Conservation (phyloP, 2,113 vertebrate species). For the Sinocyclocheilus rhinocerous region DNA sequence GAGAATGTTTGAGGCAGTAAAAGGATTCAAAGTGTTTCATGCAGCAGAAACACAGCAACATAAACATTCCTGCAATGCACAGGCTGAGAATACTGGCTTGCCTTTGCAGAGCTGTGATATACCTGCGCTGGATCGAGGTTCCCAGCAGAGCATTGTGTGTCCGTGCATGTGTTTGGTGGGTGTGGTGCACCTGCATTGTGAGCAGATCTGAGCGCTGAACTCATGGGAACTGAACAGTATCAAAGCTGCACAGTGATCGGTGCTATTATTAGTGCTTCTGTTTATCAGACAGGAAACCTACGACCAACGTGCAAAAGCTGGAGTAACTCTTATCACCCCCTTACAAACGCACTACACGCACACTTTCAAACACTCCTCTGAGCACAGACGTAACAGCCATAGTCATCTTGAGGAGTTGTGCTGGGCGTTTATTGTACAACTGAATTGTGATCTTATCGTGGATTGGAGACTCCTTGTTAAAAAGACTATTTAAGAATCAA, state of each 20-base stretch:
- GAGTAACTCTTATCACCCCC: slow-evolving; percentile 46
- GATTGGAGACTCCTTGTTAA: slow-evolving; percentile 21
- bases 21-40: background rate
- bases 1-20: background rate
- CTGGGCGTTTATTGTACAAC: slow-evolving; percentile 28
- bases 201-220: slow-evolving; percentile 36
- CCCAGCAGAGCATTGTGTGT: slow-evolving; percentile 24
- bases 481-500: slow-evolving; percentile 22
- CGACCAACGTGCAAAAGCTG: slow-evolving; percentile 35
- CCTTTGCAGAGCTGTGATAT: background rate
- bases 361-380: slow-evolving; percentile 38
- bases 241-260: slow-evolving; percentile 37
- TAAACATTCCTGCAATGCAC: background rate
- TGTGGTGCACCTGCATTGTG: slow-evolving; percentile 58
- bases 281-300: slow-evolving; percentile 60
- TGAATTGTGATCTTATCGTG: slow-evolving; percentile 50
- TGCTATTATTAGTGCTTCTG: slow-evolving; percentile 57
- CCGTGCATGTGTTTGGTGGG: slow-evolving; percentile 42
- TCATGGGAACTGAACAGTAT: slow-evolving; percentile 54
- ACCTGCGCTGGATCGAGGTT: background rate
- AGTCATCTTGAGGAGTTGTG: slow-evolving; percentile 56
- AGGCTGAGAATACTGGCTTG: background rate
- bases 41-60: background rate
- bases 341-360: slow-evolving; percentile 43
- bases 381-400: slow-evolving; percentile 35